A percentile compares a stretch with the other conserved stretches of the same genome.
These are phyloP conservation scores for Hypanus sabinus DNA, from an alignment of 2,113 vertebrate genomes.

Conservation along the genomic window DNA sequence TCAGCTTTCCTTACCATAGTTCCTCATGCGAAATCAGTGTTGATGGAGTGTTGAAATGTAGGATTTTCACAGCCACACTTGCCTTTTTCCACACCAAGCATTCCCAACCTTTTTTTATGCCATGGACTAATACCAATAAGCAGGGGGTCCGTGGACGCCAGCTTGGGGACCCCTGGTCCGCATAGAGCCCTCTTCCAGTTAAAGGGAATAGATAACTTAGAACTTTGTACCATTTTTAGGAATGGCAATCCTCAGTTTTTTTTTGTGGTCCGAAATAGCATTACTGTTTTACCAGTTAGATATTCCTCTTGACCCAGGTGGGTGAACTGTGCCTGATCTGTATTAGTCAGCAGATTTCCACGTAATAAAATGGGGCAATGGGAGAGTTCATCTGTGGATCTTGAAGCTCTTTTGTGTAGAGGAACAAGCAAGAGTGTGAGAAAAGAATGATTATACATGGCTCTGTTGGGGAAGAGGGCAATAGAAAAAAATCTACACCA, in stretches of 20 bases:
- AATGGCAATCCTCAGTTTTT: background rate
- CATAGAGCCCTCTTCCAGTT: background rate
- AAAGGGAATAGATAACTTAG: background rate
- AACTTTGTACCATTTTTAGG: background rate
- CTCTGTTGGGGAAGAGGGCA: background rate
- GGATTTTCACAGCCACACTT: background rate
- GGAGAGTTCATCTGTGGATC: background rate
- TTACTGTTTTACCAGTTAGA: background rate
- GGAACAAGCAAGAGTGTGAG: background rate
- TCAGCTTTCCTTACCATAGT: background rate
- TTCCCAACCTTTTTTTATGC: too few species aligned
- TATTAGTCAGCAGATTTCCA: background rate
- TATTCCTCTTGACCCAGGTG: background rate
- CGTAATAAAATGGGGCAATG: background rate
- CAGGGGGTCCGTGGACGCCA: too few species aligned
- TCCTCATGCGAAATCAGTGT: background rate
- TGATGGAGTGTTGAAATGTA: background rate
- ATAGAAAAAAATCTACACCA: background rate
- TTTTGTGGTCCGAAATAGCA: background rate
- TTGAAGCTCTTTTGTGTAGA: background rate
- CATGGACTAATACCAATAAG: too few species aligned
- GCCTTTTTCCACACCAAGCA: background rate
- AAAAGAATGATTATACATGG: background rate
- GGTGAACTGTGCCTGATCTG: background rate
- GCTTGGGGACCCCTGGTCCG: background rate